Evolutionary conservation across 2,797 vertebrate species (phyloP).

Genomic region (Simalia tracyae): DNA sequence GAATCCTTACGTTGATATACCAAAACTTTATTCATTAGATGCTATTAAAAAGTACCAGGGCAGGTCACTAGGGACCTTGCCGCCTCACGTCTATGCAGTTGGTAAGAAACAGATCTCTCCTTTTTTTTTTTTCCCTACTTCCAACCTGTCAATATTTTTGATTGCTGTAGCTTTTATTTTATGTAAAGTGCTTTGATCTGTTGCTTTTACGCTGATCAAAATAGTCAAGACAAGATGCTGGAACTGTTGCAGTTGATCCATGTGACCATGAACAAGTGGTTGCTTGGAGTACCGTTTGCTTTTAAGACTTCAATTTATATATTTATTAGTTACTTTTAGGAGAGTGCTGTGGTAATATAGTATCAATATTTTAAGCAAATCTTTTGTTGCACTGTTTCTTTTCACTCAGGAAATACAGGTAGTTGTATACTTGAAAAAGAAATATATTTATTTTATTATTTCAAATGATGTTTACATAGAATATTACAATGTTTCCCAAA

Average conservation of each 20-base stretch:
- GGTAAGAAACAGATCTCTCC: slow-evolving; percentile 75
- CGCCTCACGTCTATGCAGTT: slow-evolving; percentile 94
- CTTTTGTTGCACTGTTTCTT: not conserved
- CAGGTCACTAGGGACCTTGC: slow-evolving; percentile 89
- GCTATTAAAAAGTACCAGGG: slow-evolving; percentile 89
- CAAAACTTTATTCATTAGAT: slow-evolving; percentile 88
- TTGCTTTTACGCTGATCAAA: not conserved
- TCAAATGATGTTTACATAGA: not conserved
- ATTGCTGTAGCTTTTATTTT: slow-evolving; percentile 8
- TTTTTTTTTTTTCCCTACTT: not conserved
- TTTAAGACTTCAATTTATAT: not conserved
- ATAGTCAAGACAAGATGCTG: not conserved
- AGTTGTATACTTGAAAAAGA: not conserved
- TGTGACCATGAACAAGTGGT: not conserved
- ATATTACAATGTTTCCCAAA: not conserved
- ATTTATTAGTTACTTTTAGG: not conserved
- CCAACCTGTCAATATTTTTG: not conserved
- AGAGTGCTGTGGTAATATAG: not conserved
- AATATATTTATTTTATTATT: slow-evolving; percentile 12
- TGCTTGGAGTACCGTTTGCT: not conserved
- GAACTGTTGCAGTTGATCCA: not conserved
- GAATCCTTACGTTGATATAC: slow-evolving; percentile 95
- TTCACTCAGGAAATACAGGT: slow-evolving; percentile 5
- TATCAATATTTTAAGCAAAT: not conserved
- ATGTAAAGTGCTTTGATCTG: not conserved